Percentiles rank a stretch among this genome's conserved stretches.
These are phyloP conservation scores for Charina bottae DNA, from an alignment of 2,113 vertebrate genomes.

Conservation along the genomic window DNA sequence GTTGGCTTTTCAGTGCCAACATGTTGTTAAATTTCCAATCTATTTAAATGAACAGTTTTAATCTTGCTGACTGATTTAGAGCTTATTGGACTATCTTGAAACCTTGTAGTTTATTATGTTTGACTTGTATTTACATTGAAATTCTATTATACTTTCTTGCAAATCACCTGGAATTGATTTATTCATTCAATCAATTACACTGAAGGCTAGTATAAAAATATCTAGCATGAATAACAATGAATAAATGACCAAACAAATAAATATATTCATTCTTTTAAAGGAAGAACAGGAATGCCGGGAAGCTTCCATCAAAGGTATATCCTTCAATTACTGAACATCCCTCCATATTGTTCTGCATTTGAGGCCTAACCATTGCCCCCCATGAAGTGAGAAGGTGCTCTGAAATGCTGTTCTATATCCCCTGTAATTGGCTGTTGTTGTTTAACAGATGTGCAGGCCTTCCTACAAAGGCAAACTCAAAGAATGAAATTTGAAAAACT, in stretches of 20 bases:
- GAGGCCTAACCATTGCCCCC: not conserved
- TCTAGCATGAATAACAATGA: not conserved
- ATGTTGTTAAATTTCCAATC: not conserved
- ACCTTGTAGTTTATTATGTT: not conserved
- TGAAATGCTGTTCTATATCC: not conserved
- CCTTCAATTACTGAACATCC: not conserved
- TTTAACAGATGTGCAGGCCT: not conserved
- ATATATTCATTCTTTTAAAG: not conserved
- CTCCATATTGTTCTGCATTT: too few relatives aligned
- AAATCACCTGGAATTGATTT: not conserved
- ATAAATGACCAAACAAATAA: not conserved
- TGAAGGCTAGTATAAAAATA: not conserved
- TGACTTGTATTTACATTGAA: not conserved
- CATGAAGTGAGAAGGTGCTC: not conserved
- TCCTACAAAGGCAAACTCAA: not conserved
- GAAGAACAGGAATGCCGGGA: not conserved
- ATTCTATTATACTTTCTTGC: not conserved
- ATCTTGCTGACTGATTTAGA: not conserved
- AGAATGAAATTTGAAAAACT: slow-evolving; percentile 1
- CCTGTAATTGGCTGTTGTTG: not conserved
- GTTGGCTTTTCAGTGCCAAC: not conserved
- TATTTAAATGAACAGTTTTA: not conserved
- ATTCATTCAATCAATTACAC: not conserved
- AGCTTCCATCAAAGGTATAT: not conserved
- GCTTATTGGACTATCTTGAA: not conserved